These are phyloP conservation scores for Lypha dubia DNA, from an alignment of 2,888 invertebrate species.

Conservation along the genomic window DNA sequence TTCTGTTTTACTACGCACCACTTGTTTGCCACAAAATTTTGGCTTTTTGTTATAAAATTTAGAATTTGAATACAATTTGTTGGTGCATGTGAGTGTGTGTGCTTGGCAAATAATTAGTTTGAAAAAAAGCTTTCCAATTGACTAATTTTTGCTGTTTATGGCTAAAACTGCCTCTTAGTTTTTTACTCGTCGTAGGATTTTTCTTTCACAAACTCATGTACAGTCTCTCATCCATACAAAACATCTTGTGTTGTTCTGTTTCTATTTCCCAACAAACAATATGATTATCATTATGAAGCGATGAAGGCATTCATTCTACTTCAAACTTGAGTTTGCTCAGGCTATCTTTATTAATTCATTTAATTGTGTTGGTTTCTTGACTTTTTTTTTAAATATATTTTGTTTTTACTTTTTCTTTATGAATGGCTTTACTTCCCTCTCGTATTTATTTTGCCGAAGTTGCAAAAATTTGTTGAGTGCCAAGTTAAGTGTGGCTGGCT, in stretches of 20 bases:
- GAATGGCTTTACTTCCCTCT: background rate
- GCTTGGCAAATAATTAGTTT: background rate
- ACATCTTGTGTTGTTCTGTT: background rate
- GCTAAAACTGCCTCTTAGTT: background rate
- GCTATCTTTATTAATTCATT: background rate
- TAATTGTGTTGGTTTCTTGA: background rate
- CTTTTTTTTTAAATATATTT: background rate
- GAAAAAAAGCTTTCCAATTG: background rate
- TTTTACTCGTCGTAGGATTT: background rate
- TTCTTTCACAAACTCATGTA: background rate
- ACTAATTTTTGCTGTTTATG: background rate
- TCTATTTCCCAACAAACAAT: background rate
- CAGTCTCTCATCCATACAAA: background rate
- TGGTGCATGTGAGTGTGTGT: background rate
- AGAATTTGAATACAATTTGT: background rate
- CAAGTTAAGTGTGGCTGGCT: conserved; percentile 10
- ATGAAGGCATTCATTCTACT: background rate
- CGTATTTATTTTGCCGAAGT: conserved; percentile 9
- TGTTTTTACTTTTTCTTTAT: background rate
- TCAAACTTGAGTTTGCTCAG: background rate
- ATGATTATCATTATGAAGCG: no score
- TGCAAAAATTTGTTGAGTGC: conserved; percentile 26
- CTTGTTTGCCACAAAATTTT: background rate
- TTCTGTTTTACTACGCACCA: background rate
- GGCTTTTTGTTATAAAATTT: background rate